phyloP scores from a whole-genome alignment of 2,888 invertebrate genomes.

The Megamerina dolium region DNA sequence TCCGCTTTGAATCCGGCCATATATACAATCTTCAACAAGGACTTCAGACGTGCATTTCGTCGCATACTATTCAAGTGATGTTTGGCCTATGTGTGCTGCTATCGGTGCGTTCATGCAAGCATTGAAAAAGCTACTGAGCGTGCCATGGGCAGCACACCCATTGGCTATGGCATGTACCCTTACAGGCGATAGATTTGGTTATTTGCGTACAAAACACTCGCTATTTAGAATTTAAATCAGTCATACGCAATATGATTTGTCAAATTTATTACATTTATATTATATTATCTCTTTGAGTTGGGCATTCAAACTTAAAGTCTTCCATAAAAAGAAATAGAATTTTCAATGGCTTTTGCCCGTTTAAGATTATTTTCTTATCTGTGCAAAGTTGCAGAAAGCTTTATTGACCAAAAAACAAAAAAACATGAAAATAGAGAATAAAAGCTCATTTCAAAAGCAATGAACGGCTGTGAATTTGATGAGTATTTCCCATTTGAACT shows the following conservation, averaged over 20 bases:
- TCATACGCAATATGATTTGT: too few relatives aligned
- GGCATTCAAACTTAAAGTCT: neutral
- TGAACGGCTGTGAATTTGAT: constrained; percentile 46
- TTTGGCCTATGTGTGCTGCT: constrained; percentile 80
- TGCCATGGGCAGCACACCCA: constrained; percentile 51
- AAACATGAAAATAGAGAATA: constrained; percentile 19
- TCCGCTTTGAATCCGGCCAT: constrained; percentile 93
- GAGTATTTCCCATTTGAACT: too few relatives aligned
- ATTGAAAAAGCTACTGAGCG: constrained; percentile 51
- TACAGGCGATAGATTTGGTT: constrained; percentile 46
- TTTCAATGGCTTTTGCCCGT: neutral
- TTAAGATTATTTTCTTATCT: neutral
- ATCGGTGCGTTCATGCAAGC: constrained; percentile 60
- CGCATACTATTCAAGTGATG: constrained; percentile 94
- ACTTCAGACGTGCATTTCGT: constrained; percentile 91
- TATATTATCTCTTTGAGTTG: constrained; percentile 1
- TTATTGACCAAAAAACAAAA: neutral
- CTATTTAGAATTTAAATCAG: too few relatives aligned
- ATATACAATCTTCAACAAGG: constrained; percentile 96
- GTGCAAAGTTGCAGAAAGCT: too few relatives aligned
- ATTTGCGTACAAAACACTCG: too few relatives aligned
- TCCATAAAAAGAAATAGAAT: too few relatives aligned
- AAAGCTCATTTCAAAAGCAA: constrained; percentile 47
- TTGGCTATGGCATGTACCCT: constrained; percentile 49
- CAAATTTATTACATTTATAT: too few relatives aligned